Conservation (phyloP, 2,888 invertebrate genomes). For the Cerastis leucographa region DNA sequence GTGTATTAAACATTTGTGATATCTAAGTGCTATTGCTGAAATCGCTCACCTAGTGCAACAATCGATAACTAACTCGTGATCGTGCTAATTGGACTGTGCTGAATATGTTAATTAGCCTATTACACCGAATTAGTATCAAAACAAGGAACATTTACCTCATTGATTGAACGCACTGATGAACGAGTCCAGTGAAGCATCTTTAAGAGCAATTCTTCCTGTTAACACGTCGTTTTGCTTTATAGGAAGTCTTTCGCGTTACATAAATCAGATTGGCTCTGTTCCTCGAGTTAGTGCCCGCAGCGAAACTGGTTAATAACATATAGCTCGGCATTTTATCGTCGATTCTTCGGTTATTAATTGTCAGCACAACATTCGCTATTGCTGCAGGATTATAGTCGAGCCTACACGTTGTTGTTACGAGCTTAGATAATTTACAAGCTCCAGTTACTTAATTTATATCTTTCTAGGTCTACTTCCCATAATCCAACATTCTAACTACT, state of each 20-base stretch:
- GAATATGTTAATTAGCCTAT: conserved; percentile 46
- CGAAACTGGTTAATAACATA: conserved; percentile 75
- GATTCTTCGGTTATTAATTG: conserved; percentile 61
- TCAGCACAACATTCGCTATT: conserved; percentile 50
- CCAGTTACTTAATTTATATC: conserved; percentile 16
- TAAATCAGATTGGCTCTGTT: conserved; percentile 71
- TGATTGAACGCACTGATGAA: conserved; percentile 69
- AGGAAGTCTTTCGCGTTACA: conserved; percentile 82
- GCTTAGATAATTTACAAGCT: conserved; percentile 32
- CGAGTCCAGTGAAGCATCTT: conserved; percentile 74
- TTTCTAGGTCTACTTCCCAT: conserved; percentile 20
- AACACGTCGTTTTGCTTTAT: conserved; percentile 45
- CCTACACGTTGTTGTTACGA: conserved; percentile 32
- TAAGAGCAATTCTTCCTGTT: conserved; percentile 75
- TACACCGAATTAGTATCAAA: conserved; percentile 41
- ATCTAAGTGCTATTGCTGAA: conserved; percentile 57
- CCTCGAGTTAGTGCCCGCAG: conserved; percentile 72
- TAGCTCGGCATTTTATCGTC: conserved; percentile 57
- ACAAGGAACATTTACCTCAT: conserved; percentile 42
- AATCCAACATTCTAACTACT: conserved; percentile 3
- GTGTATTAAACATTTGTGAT: conserved; percentile 67
- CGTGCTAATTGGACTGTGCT: conserved; percentile 68
- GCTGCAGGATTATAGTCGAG: conserved; percentile 29
- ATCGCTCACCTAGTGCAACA: conserved; percentile 52
- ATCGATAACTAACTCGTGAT: conserved; percentile 55